phyloP scores from a whole-genome alignment of 2,797 vertebrate genomes.

The Micrastur ruficollis region DNA sequence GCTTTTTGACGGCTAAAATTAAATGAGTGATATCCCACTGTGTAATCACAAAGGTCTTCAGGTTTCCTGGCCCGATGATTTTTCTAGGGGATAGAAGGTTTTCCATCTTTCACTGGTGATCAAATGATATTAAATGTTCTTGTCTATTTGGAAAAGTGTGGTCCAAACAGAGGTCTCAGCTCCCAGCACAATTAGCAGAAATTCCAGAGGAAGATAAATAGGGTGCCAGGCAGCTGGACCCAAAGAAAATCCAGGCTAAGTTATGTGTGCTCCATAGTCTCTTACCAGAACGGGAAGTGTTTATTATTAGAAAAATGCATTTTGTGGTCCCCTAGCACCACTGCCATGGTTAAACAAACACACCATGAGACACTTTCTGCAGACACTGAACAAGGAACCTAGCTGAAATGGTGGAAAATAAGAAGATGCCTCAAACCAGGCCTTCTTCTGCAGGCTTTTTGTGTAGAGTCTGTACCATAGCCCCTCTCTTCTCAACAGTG shows the following conservation, averaged over 20 bases:
- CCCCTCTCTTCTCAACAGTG: neutral
- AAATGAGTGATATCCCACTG: neutral
- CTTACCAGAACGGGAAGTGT: neutral
- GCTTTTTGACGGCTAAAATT: constrained; percentile 31
- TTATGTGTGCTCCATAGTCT: neutral
- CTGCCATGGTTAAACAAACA: neutral
- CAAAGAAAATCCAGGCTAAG: neutral
- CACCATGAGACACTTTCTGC: neutral
- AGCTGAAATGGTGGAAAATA: neutral
- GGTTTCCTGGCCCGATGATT: neutral
- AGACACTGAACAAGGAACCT: neutral
- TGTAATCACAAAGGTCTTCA: neutral
- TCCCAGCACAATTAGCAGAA: neutral
- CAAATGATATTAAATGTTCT: neutral
- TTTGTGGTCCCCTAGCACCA: neutral
- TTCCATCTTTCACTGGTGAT: neutral
- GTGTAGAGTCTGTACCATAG: neutral
- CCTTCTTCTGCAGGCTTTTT: neutral
- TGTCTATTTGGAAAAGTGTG: neutral
- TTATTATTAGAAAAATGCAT: neutral
- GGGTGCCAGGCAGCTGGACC: neutral
- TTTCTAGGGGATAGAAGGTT: neutral
- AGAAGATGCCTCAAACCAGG: neutral
- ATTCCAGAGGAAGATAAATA: neutral
- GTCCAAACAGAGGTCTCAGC: neutral